These are phyloP conservation scores for Acanthurus leucopareius DNA, from an alignment of 2,797 vertebrate species.

Conservation along the genomic window DNA sequence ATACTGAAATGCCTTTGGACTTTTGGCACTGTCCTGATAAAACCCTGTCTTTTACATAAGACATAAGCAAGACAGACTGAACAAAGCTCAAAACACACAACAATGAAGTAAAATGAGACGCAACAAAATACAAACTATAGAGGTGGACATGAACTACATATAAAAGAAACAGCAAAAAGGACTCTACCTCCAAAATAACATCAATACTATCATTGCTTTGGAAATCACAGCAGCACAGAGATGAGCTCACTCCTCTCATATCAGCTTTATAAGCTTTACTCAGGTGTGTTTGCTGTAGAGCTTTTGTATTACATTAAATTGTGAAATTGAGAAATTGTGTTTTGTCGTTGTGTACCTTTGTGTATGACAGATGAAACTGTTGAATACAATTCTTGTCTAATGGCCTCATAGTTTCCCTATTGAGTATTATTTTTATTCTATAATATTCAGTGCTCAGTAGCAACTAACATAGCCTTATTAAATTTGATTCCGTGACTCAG, in stretches of 20 bases:
- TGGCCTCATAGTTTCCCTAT: not conserved
- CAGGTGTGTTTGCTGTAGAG: not conserved
- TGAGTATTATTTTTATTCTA: too few relatives aligned
- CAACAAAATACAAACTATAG: not conserved
- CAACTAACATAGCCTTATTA: not conserved
- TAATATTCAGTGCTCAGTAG: too few relatives aligned
- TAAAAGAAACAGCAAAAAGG: too few relatives aligned
- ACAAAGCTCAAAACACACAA: not conserved
- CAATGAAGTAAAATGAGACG: not conserved
- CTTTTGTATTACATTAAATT: not conserved
- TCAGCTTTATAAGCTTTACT: not conserved
- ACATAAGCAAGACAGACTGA: slow-evolving; percentile 5
- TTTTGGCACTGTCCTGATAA: not conserved
- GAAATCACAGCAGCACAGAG: not conserved
- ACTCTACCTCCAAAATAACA: not conserved
- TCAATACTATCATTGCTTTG: not conserved
- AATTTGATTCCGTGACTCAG: slow-evolving; percentile 3
- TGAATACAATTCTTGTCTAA: not conserved
- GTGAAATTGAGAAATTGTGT: too few relatives aligned
- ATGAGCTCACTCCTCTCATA: not conserved
- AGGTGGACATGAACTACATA: too few relatives aligned
- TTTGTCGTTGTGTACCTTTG: not conserved
- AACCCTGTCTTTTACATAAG: not conserved
- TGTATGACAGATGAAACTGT: not conserved
- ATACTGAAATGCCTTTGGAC: not conserved